Percentiles rank a stretch among this genome's conserved stretches.
These are phyloP conservation scores for Nasonovia ribisnigri DNA, from an alignment of 2,888 invertebrate species.

Conservation along the genomic window DNA sequence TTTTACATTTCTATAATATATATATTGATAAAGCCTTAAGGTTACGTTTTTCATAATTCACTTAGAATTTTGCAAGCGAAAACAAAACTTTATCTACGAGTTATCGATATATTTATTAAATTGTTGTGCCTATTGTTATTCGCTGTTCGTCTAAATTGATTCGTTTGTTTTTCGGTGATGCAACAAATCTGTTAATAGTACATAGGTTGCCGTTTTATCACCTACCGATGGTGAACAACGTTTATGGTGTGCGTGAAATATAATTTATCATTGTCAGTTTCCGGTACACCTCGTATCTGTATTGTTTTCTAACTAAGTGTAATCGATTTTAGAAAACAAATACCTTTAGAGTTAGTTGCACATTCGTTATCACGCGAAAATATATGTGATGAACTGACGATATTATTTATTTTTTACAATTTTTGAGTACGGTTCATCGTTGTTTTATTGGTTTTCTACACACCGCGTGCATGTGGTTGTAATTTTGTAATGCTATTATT, in stretches of 20 bases:
- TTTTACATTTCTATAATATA: not conserved
- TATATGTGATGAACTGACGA: not conserved
- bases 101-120: not conserved
- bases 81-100: not conserved
- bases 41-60: not conserved
- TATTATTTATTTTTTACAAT: not conserved
- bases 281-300: not conserved
- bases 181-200: not conserved
- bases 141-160: not conserved
- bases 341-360: not conserved
- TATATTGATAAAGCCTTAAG: not conserved
- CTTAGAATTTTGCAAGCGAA: not conserved
- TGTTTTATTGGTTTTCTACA: not conserved
- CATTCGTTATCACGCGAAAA: not conserved
- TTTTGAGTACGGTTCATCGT: not conserved
- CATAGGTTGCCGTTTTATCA: not conserved
- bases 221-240: not conserved
- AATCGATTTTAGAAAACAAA: not conserved
- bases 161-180: not conserved
- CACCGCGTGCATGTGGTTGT: not conserved
- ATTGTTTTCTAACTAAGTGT: not conserved
- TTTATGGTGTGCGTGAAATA: not conserved
- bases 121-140: not conserved
- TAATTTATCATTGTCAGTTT: not conserved
- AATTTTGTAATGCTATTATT: not conserved